Evolutionary conservation across 2,888 invertebrate genomes (phyloP), one percentile per base, ranked within the genome.

Genomic region (Dione juno): DNA sequence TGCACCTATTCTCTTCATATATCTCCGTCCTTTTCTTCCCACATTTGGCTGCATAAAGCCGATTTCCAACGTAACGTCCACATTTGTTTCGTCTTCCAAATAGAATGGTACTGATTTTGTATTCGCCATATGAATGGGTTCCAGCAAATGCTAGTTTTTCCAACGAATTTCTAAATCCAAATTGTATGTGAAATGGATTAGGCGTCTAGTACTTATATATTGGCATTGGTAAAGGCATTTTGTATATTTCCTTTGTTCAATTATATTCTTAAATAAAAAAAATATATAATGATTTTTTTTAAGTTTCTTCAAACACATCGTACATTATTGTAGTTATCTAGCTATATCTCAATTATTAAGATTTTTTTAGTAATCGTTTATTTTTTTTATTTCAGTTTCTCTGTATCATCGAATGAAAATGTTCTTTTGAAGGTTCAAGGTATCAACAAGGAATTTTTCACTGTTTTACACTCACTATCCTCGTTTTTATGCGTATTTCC

Each of bases 41-140:
- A 87, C 87, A 88, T 86, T 82, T 84, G 88, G 84, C 87, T 86
- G 86, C 86, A 86, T 83, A 83, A 84, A 85, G 85, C 86, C 84
- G 86, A 88, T 89, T 89, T 86, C 81, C 82, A 83, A 83, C 72
- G 81, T 79, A 79, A 81, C 79, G 80, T 79, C 82, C 87, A 83
- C 86, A 83, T 88, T 88, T 87, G 88, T 88, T 88, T 87, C 85
- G 81, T 82, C 80, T 82, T 79, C 77, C 80, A 81, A 80, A 82
- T 81, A 77, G 80, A 79, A 80, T 79, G 74, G 75, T 79, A 79
- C 84, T 84, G 84, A 87, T 89, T 88, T 87, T 82, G 83, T 84
- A 86, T 86, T 81, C 83, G 79, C 78, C 79, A 75, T 79, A 78
- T 81, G 79, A 78, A 77, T 75, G 74, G 76, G 73, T 75, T 78